These are phyloP conservation scores for Herpailurus yagouaroundi DNA, from an alignment of 2,113 vertebrate genomes.

Conservation along the genomic window DNA sequence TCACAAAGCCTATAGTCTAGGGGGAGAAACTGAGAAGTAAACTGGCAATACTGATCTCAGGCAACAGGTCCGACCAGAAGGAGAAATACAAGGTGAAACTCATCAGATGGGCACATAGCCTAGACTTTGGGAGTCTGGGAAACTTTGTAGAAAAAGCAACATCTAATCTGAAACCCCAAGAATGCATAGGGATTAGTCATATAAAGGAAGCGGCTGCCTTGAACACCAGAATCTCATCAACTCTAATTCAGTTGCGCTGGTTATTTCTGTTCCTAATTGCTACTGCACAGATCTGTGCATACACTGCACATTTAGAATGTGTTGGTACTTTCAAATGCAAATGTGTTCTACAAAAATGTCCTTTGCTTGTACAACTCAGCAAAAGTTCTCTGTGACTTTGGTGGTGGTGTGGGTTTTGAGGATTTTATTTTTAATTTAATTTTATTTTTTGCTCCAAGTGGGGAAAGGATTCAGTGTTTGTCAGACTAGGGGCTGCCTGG, in stretches of 20 bases:
- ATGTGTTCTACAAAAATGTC: slow-evolving; percentile 70
- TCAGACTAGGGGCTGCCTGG: neutral
- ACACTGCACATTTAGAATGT: slow-evolving; percentile 70
- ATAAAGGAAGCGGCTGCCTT: slow-evolving; percentile 61
- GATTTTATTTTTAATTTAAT: slow-evolving; percentile 48
- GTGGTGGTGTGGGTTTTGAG: neutral
- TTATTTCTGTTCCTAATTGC: slow-evolving; percentile 80
- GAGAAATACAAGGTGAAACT: neutral
- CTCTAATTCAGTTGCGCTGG: slow-evolving; percentile 74
- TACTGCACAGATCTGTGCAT: slow-evolving; percentile 74
- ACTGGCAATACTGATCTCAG: neutral
- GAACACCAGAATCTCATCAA: slow-evolving; percentile 74
- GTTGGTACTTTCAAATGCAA: slow-evolving; percentile 79
- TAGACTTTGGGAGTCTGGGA: neutral
- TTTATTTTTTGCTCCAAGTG: slow-evolving; percentile 5
- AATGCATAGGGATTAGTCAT: slow-evolving; percentile 60
- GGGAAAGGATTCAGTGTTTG: neutral
- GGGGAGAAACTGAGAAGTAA: neutral
- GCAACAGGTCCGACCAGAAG: neutral
- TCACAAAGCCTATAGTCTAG: neutral
- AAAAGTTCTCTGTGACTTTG: slow-evolving; percentile 65
- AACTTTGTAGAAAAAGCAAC: slow-evolving; percentile 49
- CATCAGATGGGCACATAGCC: neutral
- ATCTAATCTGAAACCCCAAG: slow-evolving; percentile 32
- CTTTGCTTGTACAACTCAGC: slow-evolving; percentile 64